Conservation (phyloP, 2,888 invertebrate species). For the Dilophus febrilis region DNA sequence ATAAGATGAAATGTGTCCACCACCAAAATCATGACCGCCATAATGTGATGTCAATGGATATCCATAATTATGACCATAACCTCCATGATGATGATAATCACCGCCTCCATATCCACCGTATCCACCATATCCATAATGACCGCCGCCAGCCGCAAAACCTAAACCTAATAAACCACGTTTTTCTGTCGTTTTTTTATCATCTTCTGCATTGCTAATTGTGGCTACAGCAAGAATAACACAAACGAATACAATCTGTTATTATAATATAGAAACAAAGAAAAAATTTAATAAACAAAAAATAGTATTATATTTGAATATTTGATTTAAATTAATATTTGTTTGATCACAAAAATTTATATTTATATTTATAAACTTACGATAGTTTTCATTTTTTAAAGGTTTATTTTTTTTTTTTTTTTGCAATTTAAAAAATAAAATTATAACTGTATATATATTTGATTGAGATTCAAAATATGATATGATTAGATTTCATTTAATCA, state of each 20-base stretch:
- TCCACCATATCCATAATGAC: slow-evolving; percentile 1
- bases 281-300: no score
- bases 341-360: no score
- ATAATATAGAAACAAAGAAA: no score
- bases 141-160: neutral
- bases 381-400: neutral
- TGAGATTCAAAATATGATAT: neutral
- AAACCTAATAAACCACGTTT: slow-evolving; percentile 2
- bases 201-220: neutral
- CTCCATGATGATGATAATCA: neutral
- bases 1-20: no score
- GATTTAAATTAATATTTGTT: no score
- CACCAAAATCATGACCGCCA: neutral
- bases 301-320: no score
- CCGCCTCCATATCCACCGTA: slow-evolving; percentile 1
- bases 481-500: neutral
- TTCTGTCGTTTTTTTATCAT: slow-evolving; percentile 1
- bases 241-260: neutral
- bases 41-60: neutral
- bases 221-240: neutral
- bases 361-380: neutral
- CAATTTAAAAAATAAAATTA: neutral
- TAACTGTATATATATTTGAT: no score
- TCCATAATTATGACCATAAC: neutral
- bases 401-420: neutral